Conservation (phyloP, 30 jellyfish, hydroid and myxozoan species). For the Aurelia sp. region DNA sequence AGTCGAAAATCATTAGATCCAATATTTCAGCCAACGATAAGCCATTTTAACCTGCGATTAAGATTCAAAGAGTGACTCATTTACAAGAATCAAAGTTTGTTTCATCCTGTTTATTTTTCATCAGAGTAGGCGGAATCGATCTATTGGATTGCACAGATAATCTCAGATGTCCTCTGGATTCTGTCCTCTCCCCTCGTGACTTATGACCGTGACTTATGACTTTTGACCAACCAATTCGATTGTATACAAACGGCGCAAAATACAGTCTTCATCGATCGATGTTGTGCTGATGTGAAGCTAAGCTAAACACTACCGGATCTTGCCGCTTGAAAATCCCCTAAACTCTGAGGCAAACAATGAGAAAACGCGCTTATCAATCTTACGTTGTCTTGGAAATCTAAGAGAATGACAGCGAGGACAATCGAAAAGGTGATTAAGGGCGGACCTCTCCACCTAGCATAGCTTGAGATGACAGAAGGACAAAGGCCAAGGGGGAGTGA, state of each 20-base stretch:
- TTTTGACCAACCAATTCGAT: neutral
- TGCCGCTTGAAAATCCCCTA: neutral
- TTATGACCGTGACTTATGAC: slow-evolving; percentile 7
- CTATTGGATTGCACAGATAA: neutral
- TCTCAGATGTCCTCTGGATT: slow-evolving; percentile 15
- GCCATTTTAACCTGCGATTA: slow-evolving; percentile 12
- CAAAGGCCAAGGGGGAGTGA: slow-evolving; percentile 64
- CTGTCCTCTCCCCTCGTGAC: slow-evolving; percentile 26
- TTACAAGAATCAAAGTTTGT: slow-evolving; percentile 3
- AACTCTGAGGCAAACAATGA: slow-evolving; percentile 41
- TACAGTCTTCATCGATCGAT: neutral
- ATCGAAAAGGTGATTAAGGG: slow-evolving; percentile 48
- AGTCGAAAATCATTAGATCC: slow-evolving; percentile 11
- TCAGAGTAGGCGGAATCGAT: slow-evolving; percentile 40
- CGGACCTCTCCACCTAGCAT: slow-evolving; percentile 66
- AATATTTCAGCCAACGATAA: slow-evolving; percentile 1
- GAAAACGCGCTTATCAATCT: slow-evolving; percentile 56
- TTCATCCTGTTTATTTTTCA: slow-evolving; percentile 21
- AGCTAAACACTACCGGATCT: neutral
- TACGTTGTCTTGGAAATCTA: slow-evolving; percentile 29
- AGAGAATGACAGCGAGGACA: slow-evolving; percentile 51
- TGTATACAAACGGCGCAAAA: too few relatives aligned
- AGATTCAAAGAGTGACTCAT: slow-evolving; percentile 5
- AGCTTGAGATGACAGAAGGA: slow-evolving; percentile 57
- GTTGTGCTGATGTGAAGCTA: neutral